These are phyloP conservation scores for Drosophila azteca DNA, from an alignment of 1,140 invertebrate species.

Conservation along the genomic window DNA sequence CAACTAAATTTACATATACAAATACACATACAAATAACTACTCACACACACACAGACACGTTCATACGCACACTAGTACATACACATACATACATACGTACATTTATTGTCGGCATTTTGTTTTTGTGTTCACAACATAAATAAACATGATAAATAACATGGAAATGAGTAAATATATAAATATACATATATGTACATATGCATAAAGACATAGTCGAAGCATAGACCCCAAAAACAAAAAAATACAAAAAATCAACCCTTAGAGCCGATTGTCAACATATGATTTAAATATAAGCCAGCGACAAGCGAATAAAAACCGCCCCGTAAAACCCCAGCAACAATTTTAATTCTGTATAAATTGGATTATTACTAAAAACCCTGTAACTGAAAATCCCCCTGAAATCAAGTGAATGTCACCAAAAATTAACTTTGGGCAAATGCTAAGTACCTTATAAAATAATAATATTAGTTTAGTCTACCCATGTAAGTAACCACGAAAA, in stretches of 20 bases:
- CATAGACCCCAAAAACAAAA: not conserved
- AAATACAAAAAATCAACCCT: conserved; percentile 22
- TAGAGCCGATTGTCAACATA: conserved; percentile 45
- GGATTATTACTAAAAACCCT: conserved; percentile 42
- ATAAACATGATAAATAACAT: conserved; percentile 63
- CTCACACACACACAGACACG: conserved; percentile 40
- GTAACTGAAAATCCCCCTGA: conserved; percentile 54
- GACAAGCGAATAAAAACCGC: conserved; percentile 8
- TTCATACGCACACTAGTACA: conserved; percentile 2
- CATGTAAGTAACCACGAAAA: conserved; percentile 47
- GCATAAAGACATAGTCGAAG: conserved; percentile 37
- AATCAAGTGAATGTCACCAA: conserved; percentile 28
- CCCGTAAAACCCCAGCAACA: conserved; percentile 10
- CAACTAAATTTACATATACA: conserved; percentile 59
- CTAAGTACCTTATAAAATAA: conserved; percentile 28
- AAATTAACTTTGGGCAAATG: conserved; percentile 21
- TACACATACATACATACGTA: conserved; percentile 27
- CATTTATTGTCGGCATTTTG: conserved; percentile 69
- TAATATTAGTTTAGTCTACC: conserved; percentile 54
- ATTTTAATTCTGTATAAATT: conserved; percentile 40
- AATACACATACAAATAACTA: conserved; percentile 64
- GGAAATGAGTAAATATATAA: conserved; percentile 46
- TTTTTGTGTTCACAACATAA: conserved; percentile 73
- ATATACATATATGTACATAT: conserved; percentile 41
- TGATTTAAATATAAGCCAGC: conserved; percentile 17